Evolutionary conservation across 2,113 vertebrate genomes (phyloP), one percentile per base, ranked within the genome.

Genomic region (Neofelis nebulosa): DNA sequence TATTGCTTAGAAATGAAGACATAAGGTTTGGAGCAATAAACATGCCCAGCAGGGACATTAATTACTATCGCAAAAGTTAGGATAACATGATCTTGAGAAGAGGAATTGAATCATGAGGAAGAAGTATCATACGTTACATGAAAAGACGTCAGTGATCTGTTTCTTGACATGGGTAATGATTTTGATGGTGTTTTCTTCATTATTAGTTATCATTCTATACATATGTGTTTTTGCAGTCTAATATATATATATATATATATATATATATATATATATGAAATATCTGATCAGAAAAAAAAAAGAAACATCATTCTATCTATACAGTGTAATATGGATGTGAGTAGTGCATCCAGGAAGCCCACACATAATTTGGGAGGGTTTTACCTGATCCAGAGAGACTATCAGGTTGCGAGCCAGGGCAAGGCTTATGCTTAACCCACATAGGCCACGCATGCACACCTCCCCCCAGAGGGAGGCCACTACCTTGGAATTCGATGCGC

Each of bases 141-240:
- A 71, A 55, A 29, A 71, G 29, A 8, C 74, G 23, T 12, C 1
- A 0, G 3, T 21, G 12, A 82, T 71, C 79, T 84, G 33, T 65
- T 82, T 89, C 55, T 65, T 73, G 36, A 81, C 45, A 57, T 13
- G 13, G 66, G 41, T 55, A 45, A 85, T 55, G 8, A n/a, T 74
- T 81, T 87, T 6, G 45, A 65, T 63, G 65, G 41, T 21, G 13
- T 95, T 73, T 86, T 63, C 50, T 52, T 95, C 66, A 23, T 41
- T 41, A 41, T 38, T 89, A 83, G 52, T 41, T 14, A 61, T 66
- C 66, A 57, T 25, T 48, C 36, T 50, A 1, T 61, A 3, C 45
- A 31, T 41, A 41, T 19, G 2, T 18, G 71, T 57, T 45, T 33
- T 80, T 61, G 18, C 25, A 52, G 27, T 19, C 19, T 36, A 74